Percentiles rank a stretch among this genome's conserved stretches.
These are phyloP conservation scores for Zonitis immaculata DNA, from an alignment of 2,888 invertebrate genomes.

Conservation along the genomic window DNA sequence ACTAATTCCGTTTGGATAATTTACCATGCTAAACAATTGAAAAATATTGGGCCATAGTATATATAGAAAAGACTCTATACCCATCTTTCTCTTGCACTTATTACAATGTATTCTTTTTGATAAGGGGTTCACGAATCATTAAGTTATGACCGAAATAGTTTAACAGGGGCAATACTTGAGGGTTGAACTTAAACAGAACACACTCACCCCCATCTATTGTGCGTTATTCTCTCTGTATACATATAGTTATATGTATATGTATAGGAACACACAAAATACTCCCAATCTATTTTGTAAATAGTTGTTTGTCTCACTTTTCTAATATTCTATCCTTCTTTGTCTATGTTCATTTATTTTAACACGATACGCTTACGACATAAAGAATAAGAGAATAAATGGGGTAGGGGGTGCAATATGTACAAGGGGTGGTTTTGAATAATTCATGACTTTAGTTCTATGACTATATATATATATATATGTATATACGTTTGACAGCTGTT, in stretches of 20 bases:
- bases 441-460: conserved; percentile 31
- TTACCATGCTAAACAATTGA: conserved; percentile 23
- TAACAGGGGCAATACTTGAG: conserved; percentile 30
- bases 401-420: conserved; percentile 39
- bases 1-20: conserved; percentile 29
- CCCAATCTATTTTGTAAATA: conserved; percentile 31
- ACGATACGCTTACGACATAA: conserved; percentile 39
- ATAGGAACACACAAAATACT: conserved; percentile 16
- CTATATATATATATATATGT: too few relatives aligned
- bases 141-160: conserved; percentile 42
- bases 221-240: neutral
- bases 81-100: neutral
- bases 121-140: conserved; percentile 42
- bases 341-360: conserved; percentile 35
- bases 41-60: conserved; percentile 18
- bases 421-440: conserved; percentile 40
- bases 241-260: too few relatives aligned
- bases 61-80: neutral
- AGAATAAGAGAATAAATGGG: conserved; percentile 25
- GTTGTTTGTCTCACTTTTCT: conserved; percentile 13
- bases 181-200: conserved; percentile 8
- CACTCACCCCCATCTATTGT: neutral
- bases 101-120: conserved; percentile 41
- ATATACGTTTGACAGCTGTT: conserved; percentile 37
- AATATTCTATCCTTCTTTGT: conserved; percentile 7